Base-by-base conservation (phyloP, 2,113 vertebrate species). In the Pagrus major region DNA sequence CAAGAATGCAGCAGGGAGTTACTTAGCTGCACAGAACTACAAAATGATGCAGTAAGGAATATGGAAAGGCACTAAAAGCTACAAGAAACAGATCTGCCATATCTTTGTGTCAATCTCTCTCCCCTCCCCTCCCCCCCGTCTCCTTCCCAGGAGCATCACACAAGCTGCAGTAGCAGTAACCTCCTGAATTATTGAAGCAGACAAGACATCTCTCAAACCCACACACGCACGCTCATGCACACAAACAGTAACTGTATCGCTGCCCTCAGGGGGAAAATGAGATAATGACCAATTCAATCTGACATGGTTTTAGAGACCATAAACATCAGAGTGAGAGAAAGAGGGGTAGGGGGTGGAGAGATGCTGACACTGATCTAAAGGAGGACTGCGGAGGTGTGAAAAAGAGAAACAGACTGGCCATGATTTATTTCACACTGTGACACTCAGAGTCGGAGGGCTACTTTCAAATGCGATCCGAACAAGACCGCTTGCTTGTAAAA, bases 171-270 rank as follows among this genome's bases (percentile, higher is more conserved):
- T 39, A 63, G 80, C 90, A 90, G 86, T 89, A 89, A 90, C 80
- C 84, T 76, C 54, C 61, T 94, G 84, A 93, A 93, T 94, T 94
- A 94, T 94, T 94, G 85, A 93, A 89, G 89, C 76, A 72, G 91
- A 90, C 88, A 89, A 89, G 91, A 83, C 81, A 78, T 82, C 71
- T 82, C 79, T 90, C 88, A 87, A 85, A 87, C 55, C 55, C 75
- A 56, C 77, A 76, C 76, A 71, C 84, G 72, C 49, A 7, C 49
- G 23, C 74, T 46, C 65, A 42, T 60, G 73, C 80, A 77, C 83
- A 85, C 76, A 88, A 77, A 88, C 73, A 81, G 84, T 72, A 84
- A 91, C 85, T 66, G 55, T 86, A 88, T 82, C 86, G 46, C 46
- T 83, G 73, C 56, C 88, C 89, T 81, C 66, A 6, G 68, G 88